A percentile compares a stretch with the other conserved stretches of the same genome.
Evolutionary conservation across 2,888 invertebrate genomes (phyloP).

Genomic region (Amiota minor): DNA sequence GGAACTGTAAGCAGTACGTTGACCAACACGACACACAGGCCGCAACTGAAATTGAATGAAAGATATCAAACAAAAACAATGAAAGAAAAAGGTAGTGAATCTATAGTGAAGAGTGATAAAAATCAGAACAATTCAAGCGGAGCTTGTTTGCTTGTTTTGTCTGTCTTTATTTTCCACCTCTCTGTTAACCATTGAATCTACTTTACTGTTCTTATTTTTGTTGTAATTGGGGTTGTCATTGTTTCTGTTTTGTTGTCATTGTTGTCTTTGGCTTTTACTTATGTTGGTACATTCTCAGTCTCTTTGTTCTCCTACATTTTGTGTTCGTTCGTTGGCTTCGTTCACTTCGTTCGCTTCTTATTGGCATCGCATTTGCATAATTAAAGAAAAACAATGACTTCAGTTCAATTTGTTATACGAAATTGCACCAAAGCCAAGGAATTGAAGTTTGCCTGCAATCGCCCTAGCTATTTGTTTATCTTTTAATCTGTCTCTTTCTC

Average conservation of each 20-base stretch:
- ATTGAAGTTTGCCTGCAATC: constrained; percentile 29
- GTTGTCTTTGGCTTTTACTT: background rate
- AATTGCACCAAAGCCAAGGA: constrained; percentile 35
- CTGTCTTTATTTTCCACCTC: background rate
- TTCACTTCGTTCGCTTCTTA: background rate
- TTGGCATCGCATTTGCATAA: constrained; percentile 60
- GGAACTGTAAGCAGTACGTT: constrained; percentile 81
- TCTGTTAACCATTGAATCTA: constrained; percentile 7
- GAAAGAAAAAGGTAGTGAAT: constrained; percentile 1
- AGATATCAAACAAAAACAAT: constrained; percentile 13
- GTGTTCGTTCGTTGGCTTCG: constrained; percentile 3
- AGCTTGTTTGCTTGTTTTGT: constrained; percentile 10
- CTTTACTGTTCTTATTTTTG: constrained; percentile 1
- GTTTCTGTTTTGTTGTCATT: background rate
- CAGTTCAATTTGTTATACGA: constrained; percentile 49
- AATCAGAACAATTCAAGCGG: background rate
- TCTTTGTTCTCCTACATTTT: background rate
- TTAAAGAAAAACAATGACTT: constrained; percentile 61
- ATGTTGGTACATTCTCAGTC: background rate
- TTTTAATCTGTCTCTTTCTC: constrained; percentile 36
- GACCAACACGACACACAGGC: constrained; percentile 82
- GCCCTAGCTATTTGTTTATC: background rate
- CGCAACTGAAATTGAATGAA: constrained; percentile 75
- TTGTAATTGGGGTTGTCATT: constrained; percentile 22
- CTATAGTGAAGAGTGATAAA: constrained; percentile 36